Evolutionary conservation across 1,140 invertebrate genomes (phyloP).

Genomic region (Caenorhabditis brenneri): DNA sequence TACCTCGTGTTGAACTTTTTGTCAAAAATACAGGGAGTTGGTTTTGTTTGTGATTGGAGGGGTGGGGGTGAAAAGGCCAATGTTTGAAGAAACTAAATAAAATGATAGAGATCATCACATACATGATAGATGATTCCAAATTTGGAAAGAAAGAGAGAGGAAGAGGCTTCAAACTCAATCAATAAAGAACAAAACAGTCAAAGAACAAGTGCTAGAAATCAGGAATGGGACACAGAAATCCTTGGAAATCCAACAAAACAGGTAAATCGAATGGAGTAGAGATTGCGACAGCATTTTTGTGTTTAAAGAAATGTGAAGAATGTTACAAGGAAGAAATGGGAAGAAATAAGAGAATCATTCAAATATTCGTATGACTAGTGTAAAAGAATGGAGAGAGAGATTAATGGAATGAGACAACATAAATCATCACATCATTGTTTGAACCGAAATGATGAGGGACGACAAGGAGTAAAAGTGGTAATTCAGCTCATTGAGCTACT

Average conservation of each 20-base stretch:
- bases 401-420: not conserved
- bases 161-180: not conserved
- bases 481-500: not conserved
- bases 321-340: not conserved
- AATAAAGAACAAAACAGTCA: not conserved
- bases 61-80: too few relatives aligned
- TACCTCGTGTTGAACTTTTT: slow-evolving; percentile 34
- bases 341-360: not conserved
- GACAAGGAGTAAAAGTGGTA: too few relatives aligned
- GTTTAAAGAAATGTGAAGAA: not conserved
- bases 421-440: not conserved
- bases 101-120: slow-evolving; percentile 28
- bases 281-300: too few relatives aligned
- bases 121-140: not conserved
- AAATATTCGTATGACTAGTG: not conserved
- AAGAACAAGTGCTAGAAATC: not conserved
- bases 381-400: not conserved
- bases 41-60: too few relatives aligned
- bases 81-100: not conserved
- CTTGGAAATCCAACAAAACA: not conserved
- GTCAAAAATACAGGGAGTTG: slow-evolving; percentile 30
- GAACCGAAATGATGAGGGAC: too few relatives aligned
- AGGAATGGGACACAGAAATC: not conserved
- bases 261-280: not conserved
- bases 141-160: not conserved